Percentiles rank a stretch among this genome's conserved stretches.
phyloP scores from a whole-genome alignment of 2,113 vertebrate genomes.

The Perognathus longimembris region DNA sequence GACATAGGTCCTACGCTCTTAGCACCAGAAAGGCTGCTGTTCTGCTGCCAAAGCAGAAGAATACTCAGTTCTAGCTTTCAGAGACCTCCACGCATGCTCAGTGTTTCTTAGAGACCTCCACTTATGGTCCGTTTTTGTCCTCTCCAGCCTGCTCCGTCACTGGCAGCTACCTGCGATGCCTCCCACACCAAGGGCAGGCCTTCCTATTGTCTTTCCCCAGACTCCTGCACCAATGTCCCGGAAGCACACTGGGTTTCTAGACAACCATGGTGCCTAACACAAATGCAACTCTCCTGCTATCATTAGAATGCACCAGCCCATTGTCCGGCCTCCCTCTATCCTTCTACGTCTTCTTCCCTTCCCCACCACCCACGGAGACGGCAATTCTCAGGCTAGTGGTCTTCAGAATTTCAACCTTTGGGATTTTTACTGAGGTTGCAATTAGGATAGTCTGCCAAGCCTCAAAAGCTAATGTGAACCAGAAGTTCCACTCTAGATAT shows the following conservation, averaged over 20 bases:
- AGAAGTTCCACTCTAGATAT: not conserved
- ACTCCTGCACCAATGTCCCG: not conserved
- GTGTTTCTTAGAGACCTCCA: not conserved
- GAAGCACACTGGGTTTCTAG: not conserved
- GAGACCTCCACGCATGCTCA: not conserved
- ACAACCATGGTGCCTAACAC: not conserved
- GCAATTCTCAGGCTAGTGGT: no score
- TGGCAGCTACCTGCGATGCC: not conserved
- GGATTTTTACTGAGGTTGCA: not conserved
- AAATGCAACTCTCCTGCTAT: not conserved
- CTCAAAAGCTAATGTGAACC: conserved; percentile 35
- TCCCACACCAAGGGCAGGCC: no score
- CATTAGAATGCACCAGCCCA: not conserved
- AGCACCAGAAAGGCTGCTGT: no score
- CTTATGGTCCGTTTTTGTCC: not conserved
- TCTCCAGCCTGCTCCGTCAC: no score
- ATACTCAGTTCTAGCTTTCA: not conserved
- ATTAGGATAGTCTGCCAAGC: conserved; percentile 11
- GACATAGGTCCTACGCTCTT: not conserved
- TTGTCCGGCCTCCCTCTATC: no score
- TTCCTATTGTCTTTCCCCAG: no score
- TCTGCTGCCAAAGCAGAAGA: not conserved
- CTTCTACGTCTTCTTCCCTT: no score
- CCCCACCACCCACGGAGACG: not conserved
- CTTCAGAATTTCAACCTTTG: not conserved